phyloP scores from a whole-genome alignment of 1,140 invertebrate genomes.

The Drosophila ambigua region DNA sequence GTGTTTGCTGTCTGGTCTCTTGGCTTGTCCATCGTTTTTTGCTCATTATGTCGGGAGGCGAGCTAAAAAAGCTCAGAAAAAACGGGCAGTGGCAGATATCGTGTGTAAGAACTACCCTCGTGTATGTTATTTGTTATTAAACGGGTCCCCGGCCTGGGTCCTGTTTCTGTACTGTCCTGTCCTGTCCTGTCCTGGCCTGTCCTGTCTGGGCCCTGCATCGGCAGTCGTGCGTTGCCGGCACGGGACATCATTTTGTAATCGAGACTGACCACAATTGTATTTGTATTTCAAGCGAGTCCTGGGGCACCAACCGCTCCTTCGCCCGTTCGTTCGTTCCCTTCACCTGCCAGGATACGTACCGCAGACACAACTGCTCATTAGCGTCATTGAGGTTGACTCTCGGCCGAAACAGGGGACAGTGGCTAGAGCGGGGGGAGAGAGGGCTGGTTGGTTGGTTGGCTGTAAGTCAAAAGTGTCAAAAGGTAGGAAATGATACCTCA shows the following conservation, averaged over 20 bases:
- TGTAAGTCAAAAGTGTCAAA: conserved; percentile 52
- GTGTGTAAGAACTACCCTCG: conserved; percentile 59
- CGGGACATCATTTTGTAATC: conserved; percentile 64
- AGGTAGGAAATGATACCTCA: conserved; percentile 37
- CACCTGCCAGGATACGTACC: conserved; percentile 36
- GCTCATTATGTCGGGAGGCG: conserved; percentile 56
- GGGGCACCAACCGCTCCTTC: neutral
- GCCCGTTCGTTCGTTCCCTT: neutral
- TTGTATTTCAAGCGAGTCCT: conserved; percentile 8
- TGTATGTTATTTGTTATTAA: conserved; percentile 69
- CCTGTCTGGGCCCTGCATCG: conserved; percentile 36
- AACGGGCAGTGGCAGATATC: neutral
- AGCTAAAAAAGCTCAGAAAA: conserved; percentile 23
- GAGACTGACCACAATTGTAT: conserved; percentile 72
- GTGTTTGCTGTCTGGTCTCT: conserved; percentile 38
- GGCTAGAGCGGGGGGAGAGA: neutral
- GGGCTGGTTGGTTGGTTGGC: neutral
- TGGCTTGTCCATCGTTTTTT: conserved; percentile 57
- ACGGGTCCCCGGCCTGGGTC: conserved; percentile 45
- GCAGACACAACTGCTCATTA: conserved; percentile 57
- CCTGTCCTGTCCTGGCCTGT: conserved; percentile 7
- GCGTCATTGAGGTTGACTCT: conserved; percentile 15
- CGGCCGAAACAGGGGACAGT: no score
- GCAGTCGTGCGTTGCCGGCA: conserved; percentile 57
- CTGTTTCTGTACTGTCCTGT: conserved; percentile 30